A percentile compares a stretch with the other conserved stretches of the same genome.
phyloP scores from a whole-genome alignment of 2,888 invertebrate genomes.

The Lasioglossum pauxillum region DNA sequence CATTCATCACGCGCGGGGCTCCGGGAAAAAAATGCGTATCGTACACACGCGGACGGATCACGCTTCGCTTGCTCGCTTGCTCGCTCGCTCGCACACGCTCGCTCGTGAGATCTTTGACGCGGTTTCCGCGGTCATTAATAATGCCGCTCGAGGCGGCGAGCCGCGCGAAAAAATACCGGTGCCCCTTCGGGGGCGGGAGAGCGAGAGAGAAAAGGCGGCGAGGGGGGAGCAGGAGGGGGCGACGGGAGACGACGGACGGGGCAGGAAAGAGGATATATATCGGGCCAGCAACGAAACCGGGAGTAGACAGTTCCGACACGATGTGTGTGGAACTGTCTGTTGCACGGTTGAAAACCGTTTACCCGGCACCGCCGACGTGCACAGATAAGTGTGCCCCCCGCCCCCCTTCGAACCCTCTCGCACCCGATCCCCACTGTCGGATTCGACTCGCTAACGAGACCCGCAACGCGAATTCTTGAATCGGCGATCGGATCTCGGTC shows the following conservation, averaged over 20 bases:
- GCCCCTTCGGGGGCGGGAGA: slow-evolving; percentile 16
- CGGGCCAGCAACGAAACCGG: slow-evolving; percentile 45
- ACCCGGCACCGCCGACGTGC: slow-evolving; percentile 53
- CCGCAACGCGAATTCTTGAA: slow-evolving; percentile 40
- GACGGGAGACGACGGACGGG: not conserved
- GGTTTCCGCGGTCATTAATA: slow-evolving; percentile 74
- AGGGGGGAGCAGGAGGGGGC: not conserved
- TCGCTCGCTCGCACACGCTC: slow-evolving; percentile 34
- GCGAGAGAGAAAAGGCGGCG: slow-evolving; percentile 14
- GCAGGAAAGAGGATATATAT: slow-evolving; percentile 57
- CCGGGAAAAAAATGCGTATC: slow-evolving; percentile 67
- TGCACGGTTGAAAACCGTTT: slow-evolving; percentile 54
- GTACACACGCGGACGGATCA: slow-evolving; percentile 68
- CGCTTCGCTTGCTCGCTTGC: slow-evolving; percentile 32
- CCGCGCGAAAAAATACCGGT: slow-evolving; percentile 42
- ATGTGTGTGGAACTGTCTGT: slow-evolving; percentile 58
- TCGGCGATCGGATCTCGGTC: slow-evolving; percentile 21
- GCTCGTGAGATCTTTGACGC: slow-evolving; percentile 70
- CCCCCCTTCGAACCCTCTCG: not conserved
- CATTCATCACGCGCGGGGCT: slow-evolving; percentile 66
- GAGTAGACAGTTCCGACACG: slow-evolving; percentile 44
- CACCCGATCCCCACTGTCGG: slow-evolving; percentile 25
- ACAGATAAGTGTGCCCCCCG: slow-evolving; percentile 51
- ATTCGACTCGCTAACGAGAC: slow-evolving; percentile 54
- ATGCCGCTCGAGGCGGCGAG: slow-evolving; percentile 60